These are phyloP conservation scores for Brachymystax lenok DNA, from an alignment of 2,797 vertebrate genomes.

Conservation along the genomic window DNA sequence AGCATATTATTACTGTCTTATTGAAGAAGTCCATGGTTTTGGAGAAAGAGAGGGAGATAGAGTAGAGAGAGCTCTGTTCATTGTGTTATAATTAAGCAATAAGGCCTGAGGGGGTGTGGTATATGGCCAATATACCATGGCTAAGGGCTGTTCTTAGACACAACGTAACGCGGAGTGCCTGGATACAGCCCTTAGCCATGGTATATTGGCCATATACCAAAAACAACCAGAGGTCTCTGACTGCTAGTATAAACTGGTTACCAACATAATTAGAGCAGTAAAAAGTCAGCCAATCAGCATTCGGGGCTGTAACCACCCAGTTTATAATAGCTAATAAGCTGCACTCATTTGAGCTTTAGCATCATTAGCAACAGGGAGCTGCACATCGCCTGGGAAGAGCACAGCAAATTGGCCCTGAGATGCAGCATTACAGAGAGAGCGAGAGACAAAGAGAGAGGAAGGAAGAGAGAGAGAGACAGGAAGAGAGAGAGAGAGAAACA, in stretches of 20 bases:
- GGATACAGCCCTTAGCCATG: no score
- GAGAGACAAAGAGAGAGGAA: constrained; percentile 21
- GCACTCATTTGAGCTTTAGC: constrained; percentile 57
- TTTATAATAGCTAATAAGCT: constrained; percentile 47
- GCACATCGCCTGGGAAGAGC: constrained; percentile 51
- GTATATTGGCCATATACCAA: no score
- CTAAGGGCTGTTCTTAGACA: no score
- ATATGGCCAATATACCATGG: no score
- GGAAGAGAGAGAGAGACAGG: neutral
- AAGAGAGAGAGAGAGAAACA: constrained; percentile 17
- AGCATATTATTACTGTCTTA: constrained; percentile 47
- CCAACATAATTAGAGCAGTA: no score
- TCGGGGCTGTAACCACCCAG: neutral
- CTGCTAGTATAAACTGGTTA: no score
- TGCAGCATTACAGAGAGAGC: constrained; percentile 45
- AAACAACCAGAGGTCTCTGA: no score
- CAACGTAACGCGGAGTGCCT: no score
- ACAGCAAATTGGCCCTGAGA: constrained; percentile 54
- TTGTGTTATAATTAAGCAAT: no score
- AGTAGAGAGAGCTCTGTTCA: no score
- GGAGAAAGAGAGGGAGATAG: no score
- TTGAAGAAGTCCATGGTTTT: constrained; percentile 36
- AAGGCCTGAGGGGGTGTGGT: neutral
- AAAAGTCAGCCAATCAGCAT: no score
- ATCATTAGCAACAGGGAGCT: constrained; percentile 56